Conservation (phyloP, 1,140 invertebrate species). For the Aradophagus sp. region DNA sequence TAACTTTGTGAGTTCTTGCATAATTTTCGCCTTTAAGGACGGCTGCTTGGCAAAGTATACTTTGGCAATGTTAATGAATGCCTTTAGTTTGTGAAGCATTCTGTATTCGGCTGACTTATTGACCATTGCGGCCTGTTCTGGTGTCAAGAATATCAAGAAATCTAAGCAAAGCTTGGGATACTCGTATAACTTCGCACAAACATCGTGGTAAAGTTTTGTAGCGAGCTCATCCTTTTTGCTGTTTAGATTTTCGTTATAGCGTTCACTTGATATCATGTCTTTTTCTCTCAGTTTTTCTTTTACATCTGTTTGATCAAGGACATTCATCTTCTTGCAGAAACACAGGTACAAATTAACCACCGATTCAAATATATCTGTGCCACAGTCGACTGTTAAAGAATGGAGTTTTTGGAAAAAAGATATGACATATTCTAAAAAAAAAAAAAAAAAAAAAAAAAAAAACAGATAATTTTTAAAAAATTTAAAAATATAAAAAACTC, state of each 20-base stretch:
- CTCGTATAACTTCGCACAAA: constrained; percentile 78
- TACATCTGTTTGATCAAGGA: constrained; percentile 49
- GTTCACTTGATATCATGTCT: constrained; percentile 37
- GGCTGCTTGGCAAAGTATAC: constrained; percentile 82
- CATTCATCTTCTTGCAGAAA: constrained; percentile 66
- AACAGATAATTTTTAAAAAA: too few relatives aligned
- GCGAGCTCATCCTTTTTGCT: constrained; percentile 66
- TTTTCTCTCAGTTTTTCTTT: constrained; percentile 36
- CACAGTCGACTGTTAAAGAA: constrained; percentile 62
- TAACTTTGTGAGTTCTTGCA: constrained; percentile 81
- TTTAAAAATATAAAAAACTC: too few relatives aligned
- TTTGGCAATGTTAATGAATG: constrained; percentile 81
- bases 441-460: too few relatives aligned
- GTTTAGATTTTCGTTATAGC: constrained; percentile 61
- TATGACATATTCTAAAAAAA: constrained; percentile 69
- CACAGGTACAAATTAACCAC: constrained; percentile 66
- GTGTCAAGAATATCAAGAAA: constrained; percentile 86
- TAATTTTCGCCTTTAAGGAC: constrained; percentile 83
- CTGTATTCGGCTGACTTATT: constrained; percentile 85
- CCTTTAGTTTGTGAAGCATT: constrained; percentile 80
- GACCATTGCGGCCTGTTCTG: constrained; percentile 84
- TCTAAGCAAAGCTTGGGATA: constrained; percentile 85
- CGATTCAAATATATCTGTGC: constrained; percentile 64
- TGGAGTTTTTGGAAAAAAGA: constrained; percentile 71
- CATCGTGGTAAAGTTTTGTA: constrained; percentile 75